These are phyloP conservation scores for Batillaria attramentaria DNA, from an alignment of 1,140 invertebrate genomes.

Conservation along the genomic window DNA sequence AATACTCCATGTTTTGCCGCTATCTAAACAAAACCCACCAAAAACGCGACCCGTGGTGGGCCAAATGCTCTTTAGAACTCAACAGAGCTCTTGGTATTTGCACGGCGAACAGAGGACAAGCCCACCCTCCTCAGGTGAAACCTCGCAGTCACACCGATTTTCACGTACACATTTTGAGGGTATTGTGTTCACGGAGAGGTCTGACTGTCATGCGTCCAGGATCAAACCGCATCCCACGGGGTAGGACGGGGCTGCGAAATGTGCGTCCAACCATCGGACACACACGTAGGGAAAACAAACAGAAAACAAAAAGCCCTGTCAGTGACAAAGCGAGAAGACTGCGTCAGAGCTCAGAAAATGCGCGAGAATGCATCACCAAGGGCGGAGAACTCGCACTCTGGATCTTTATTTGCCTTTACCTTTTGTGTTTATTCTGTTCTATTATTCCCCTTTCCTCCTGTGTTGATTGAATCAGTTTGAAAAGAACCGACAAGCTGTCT, in stretches of 20 bases:
- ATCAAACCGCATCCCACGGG: background rate
- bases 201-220: background rate
- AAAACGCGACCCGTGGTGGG: background rate
- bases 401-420: too few relatives aligned
- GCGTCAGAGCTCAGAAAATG: too few relatives aligned
- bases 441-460: too few relatives aligned
- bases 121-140: background rate
- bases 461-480: too few relatives aligned
- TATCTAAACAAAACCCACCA: conserved; percentile 13
- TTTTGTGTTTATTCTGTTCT: too few relatives aligned
- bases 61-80: conserved; percentile 15
- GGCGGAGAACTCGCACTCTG: too few relatives aligned
- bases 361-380: too few relatives aligned
- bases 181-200: background rate
- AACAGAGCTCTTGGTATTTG: conserved; percentile 16
- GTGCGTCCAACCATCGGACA: background rate
- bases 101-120: background rate
- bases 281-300: conserved; percentile 28
- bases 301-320: background rate
- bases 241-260: background rate
- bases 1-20: conserved; percentile 26
- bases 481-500: too few relatives aligned
- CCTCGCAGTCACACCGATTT: background rate
- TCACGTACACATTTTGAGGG: conserved; percentile 4
- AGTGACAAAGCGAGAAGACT: background rate